Conservation (phyloP, 2,113 vertebrate genomes). For the Brevimyrus niger region DNA sequence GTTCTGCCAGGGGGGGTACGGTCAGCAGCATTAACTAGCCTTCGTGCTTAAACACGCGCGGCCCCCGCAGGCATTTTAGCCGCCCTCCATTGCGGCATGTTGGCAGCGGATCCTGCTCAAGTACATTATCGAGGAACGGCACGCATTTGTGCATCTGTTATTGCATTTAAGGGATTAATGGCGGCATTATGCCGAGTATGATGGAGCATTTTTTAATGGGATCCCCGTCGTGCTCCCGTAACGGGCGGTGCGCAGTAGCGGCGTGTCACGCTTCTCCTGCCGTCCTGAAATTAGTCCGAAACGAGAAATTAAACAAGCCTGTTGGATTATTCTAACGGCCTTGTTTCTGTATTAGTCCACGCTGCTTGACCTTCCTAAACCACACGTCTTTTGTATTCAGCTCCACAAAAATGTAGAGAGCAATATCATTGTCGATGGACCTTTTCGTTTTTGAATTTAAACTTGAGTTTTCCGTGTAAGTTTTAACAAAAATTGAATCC, state of each 20-base stretch:
- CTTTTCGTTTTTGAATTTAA: background rate
- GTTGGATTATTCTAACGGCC: background rate
- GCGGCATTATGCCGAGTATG: slow-evolving; percentile 81
- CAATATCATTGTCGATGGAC: background rate
- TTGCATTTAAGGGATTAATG: slow-evolving; percentile 98
- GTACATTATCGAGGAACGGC: slow-evolving; percentile 85
- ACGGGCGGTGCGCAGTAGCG: background rate
- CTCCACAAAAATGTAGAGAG: background rate
- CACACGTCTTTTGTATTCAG: background rate
- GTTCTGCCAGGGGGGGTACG: slow-evolving; percentile 92
- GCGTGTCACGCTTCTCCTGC: background rate
- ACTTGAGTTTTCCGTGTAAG: background rate
- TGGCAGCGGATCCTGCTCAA: slow-evolving; percentile 74
- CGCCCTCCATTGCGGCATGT: slow-evolving; percentile 84
- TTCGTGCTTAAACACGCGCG: slow-evolving; percentile 68
- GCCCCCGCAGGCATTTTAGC: slow-evolving; percentile 79
- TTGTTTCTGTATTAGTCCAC: background rate
- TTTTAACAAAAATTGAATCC: background rate
- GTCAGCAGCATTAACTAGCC: slow-evolving; percentile 98
- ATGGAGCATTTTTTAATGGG: slow-evolving; percentile 83
- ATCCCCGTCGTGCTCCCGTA: background rate
- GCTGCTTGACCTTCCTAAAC: background rate
- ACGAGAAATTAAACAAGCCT: background rate
- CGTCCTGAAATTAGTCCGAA: background rate
- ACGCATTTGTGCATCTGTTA: slow-evolving; percentile 81